Conservation (phyloP, 2,888 invertebrate species). For the Hirudinaria manillensis region DNA sequence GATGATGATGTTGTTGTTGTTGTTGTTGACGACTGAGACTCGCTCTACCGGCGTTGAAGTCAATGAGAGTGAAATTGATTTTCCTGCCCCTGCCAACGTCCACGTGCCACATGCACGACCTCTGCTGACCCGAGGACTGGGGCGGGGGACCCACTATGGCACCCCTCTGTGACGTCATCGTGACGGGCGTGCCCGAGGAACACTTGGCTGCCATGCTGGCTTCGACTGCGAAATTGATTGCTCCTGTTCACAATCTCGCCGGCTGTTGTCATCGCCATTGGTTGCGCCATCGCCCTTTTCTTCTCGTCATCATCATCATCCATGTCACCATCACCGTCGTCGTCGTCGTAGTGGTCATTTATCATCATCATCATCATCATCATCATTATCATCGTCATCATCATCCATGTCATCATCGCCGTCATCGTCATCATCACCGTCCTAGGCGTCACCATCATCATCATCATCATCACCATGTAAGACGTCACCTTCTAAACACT, state of each 20-base stretch:
- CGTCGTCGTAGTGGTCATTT: background rate
- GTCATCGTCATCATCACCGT: background rate
- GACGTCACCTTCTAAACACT: background rate
- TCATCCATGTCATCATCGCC: background rate
- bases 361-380: background rate
- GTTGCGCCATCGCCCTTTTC: background rate
- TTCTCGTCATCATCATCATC: slow-evolving; percentile 5
- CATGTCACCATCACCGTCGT: background rate
- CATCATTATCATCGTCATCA: background rate
- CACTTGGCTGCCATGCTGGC: background rate
- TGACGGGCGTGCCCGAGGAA: background rate
- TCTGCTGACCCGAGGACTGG: background rate
- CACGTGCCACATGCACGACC: slow-evolving; percentile 19
- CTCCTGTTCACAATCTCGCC: background rate
- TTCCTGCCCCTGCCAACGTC: slow-evolving; percentile 14
- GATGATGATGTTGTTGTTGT: background rate
- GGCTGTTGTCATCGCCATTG: background rate
- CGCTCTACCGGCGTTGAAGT: slow-evolving; percentile 7
- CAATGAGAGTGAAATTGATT: slow-evolving; percentile 21
- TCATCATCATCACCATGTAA: background rate
- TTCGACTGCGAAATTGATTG: slow-evolving; percentile 8
- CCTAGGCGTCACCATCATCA: background rate
- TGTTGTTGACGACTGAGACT: no score
- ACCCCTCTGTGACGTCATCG: background rate
- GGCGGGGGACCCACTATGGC: background rate